Conservation (phyloP, 2,888 invertebrate species). For the Conus canariensis region DNA sequence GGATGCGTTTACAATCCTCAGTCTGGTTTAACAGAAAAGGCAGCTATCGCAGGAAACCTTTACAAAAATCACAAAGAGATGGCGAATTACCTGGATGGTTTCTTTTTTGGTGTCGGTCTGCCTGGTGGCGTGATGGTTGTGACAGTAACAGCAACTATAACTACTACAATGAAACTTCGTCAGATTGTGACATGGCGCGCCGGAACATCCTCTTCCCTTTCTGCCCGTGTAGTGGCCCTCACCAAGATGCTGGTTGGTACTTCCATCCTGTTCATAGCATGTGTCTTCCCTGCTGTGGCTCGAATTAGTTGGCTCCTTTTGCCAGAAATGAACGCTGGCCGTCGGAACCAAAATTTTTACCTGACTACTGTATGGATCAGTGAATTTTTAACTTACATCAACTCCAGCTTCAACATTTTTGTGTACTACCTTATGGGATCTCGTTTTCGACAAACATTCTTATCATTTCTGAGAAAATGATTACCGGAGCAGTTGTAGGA, state of each 20-base stretch:
- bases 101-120: not conserved
- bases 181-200: not conserved
- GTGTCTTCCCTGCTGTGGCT: not conserved
- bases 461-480: too few species aligned
- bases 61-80: not conserved
- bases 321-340: not conserved
- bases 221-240: not conserved
- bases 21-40: not conserved
- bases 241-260: conserved; percentile 1
- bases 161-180: not conserved
- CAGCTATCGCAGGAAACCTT: not conserved
- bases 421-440: conserved; percentile 8
- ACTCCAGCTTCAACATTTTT: conserved; percentile 3
- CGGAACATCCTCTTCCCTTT: not conserved
- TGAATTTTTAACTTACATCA: not conserved
- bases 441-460: not conserved
- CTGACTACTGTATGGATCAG: not conserved
- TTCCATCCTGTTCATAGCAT: not conserved
- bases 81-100: not conserved
- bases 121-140: not conserved
- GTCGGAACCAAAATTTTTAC: not conserved
- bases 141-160: not conserved
- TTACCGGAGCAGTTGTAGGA: too few species aligned
- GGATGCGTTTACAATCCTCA: not conserved
- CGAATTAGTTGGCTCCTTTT: not conserved